phyloP scores from a whole-genome alignment of 2,888 invertebrate genomes.

The Tromatobia lineatoria region DNA sequence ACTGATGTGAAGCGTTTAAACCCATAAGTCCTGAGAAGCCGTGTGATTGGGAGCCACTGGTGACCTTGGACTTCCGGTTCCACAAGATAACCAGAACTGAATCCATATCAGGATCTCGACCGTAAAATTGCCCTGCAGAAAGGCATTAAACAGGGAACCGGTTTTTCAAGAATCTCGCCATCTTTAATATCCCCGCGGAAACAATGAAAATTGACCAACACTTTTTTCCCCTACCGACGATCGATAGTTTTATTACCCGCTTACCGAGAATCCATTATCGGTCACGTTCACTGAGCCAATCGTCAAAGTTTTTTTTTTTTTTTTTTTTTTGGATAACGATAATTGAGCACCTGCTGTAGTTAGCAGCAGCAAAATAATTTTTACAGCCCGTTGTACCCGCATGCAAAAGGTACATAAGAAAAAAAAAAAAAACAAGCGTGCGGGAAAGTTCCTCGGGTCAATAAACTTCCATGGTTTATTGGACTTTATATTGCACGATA shows the following conservation, averaged over 20 bases:
- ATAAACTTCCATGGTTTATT: slow-evolving; percentile 39
- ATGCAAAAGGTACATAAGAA: not conserved
- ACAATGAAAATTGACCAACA: slow-evolving; percentile 10
- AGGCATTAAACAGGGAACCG: slow-evolving; percentile 2
- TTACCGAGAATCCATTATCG: slow-evolving; percentile 51
- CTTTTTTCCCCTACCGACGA: not conserved
- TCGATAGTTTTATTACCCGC: slow-evolving; percentile 41
- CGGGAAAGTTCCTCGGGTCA: slow-evolving; percentile 58
- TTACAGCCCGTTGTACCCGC: not conserved
- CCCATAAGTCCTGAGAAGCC: not conserved
- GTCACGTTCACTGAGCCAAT: not conserved
- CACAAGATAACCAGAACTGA: slow-evolving; percentile 20
- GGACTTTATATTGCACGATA: not conserved
- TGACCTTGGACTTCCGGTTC: slow-evolving; percentile 53
- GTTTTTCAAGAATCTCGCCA: not conserved
- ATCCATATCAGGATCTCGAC: slow-evolving; percentile 24
- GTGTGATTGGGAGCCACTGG: slow-evolving; percentile 1
- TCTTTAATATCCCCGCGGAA: not conserved
- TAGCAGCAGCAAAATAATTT: slow-evolving; percentile 3
- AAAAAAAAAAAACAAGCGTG: slow-evolving; percentile 31
- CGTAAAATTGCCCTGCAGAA: slow-evolving; percentile 10
- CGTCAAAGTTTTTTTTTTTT: slow-evolving; percentile 9
- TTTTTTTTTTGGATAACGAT: slow-evolving; percentile 14
- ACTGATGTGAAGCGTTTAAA: too few relatives aligned
- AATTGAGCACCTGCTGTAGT: slow-evolving; percentile 10